Base-by-base conservation (phyloP, 2,888 invertebrate species). In the Drosophila imparisetae region DNA sequence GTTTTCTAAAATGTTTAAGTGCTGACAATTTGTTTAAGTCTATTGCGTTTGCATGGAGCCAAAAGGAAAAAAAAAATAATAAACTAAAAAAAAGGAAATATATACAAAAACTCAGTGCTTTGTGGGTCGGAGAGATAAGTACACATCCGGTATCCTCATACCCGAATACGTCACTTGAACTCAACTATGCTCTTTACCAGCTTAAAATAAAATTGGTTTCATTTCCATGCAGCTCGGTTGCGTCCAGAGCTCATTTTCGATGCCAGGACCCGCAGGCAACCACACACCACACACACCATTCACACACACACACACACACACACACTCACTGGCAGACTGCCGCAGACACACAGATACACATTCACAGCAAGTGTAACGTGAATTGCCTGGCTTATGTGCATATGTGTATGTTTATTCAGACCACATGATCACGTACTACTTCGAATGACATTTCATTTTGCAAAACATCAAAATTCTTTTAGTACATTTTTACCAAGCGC, bases 1-100 rank as follows among this genome's bases (percentile, higher is more conserved):
- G 72, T 75, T 83, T 82, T 72, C 85, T 82, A 82, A 81, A 87
- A 83, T 83, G 86, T 83, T 83, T 88, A 85, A 83, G 83, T 83
- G 83, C 80, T 83, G 71, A 83, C 83, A 83, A 83, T 83, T 83
- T 83, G 83, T 83, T 88, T 88, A 79, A 72, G 83, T 83, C 83
- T 79, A 71, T 85, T 82, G 68, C 88, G 69, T 68, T 72, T 59
- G 65, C 60, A 66, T 61, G 29, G 50, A 42, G 36, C 49, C 21
- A 67, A 61, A 57, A 52, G 52, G 36, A 61, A 5, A 5, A 52
- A 59, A 64, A 55, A 8, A n/a, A 5, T 10, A n/a, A 36, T n/a
- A 30, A 57, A 52, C 49, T 29, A 21, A 45, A 63, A 36, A 27
- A 30, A 36, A 66, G 49, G 60, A 54, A 59, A 36, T 54, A 38